Percentiles rank a stretch among this genome's conserved stretches.
phyloP scores from a whole-genome alignment of 2,888 invertebrate species.

The Petrolisthes manimaculis region DNA sequence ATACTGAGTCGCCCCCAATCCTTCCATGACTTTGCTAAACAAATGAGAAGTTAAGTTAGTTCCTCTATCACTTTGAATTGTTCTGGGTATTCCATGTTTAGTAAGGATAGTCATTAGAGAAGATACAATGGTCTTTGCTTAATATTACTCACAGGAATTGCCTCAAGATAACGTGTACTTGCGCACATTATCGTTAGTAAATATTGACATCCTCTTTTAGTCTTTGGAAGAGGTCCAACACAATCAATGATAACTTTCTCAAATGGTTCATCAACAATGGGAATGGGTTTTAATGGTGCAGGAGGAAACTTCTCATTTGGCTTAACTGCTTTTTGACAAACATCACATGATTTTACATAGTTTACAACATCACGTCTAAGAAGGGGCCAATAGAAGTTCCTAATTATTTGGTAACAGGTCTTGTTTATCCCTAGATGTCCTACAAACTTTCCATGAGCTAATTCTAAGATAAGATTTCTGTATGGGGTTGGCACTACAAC shows the following conservation, averaged over 20 bases:
- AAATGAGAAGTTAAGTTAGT: not conserved
- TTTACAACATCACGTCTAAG: not conserved
- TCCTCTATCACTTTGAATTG: not conserved
- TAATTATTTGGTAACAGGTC: not conserved
- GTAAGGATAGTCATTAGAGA: not conserved
- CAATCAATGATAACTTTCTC: constrained; percentile 8
- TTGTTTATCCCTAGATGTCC: not conserved
- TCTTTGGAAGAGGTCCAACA: not conserved
- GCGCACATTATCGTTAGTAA: constrained; percentile 8
- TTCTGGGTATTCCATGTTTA: not conserved
- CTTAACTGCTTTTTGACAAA: not conserved
- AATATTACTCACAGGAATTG: not conserved
- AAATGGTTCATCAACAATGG: not conserved
- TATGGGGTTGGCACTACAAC: not conserved
- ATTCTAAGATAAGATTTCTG: not conserved
- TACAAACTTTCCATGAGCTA: not conserved
- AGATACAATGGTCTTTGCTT: not conserved
- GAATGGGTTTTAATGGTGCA: not conserved
- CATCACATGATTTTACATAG: not conserved
- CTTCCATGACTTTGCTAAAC: constrained; percentile 2
- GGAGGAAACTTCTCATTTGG: not conserved
- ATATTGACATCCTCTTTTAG: not conserved
- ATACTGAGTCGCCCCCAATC: not conserved
- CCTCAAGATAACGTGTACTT: not conserved
- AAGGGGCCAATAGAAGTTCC: not conserved